Base-by-base conservation (phyloP, 2,113 vertebrate genomes). In the Alaudala cheleensis region DNA sequence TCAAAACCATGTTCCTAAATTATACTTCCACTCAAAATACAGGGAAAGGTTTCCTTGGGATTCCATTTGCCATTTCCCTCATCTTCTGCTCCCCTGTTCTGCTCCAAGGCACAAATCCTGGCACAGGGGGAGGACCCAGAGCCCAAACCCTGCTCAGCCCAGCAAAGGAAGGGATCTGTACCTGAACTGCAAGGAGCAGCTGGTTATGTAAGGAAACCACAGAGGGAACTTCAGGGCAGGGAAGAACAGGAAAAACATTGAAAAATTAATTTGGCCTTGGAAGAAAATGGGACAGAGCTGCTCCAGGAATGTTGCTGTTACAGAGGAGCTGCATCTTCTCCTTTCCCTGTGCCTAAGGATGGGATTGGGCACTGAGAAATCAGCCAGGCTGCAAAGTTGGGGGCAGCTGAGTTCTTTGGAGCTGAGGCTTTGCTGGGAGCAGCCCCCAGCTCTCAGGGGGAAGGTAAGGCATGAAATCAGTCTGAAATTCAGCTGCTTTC, bases 221-320 rank as follows among this genome's bases (percentile, higher is more conserved):
- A 12, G 61, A 47, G 70, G 69, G 69, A 92, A 72, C n/a, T 90
- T 82, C 74, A 80, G 62, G 77, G 34, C 42, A 81, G 62, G 62
- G 62, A 77, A 49, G 80, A 92, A 51, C 12, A 69, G 65, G 49
- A 69, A 84, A 82, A 64, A 8, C 50, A 65, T 80, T 96, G 66
- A 96, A 93, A 96, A 93, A 76, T 90, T 95, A 76, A 93, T 95
- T 85, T 90, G 50, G 53, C 73, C 58, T 85, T 45, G 85, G 81
- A 79, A 80, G 81, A 94, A 94, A 94, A 79, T 87, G 57, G 96
- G 88, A 85, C 85, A 88, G 66, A 72, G 61, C 61, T 81, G 73
- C n/a, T 85, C 31, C 57, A 42, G 51, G 72, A 60, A 9, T 24
- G 76, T 15, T 66, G 84, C 11, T 87, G 25, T 62, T 34, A 3